Evolutionary conservation across 2,888 invertebrate species (phyloP), one percentile per base, ranked within the genome.

Genomic region (Lithophane semibrunnea): DNA sequence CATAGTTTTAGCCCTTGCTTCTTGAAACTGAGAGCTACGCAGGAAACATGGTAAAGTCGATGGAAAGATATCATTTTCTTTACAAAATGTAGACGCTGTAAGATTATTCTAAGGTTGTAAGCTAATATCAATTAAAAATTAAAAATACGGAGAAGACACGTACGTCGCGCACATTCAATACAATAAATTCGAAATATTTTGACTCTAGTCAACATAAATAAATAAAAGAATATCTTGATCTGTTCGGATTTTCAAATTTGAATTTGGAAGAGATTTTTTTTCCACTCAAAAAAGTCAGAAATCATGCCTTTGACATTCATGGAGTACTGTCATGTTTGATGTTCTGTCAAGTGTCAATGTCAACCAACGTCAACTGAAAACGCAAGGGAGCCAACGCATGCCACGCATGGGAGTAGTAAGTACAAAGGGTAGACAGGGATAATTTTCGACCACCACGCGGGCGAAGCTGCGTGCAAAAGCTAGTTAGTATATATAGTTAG

Each of bases 1-100:
- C 91, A 91, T 3, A 96, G 90, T 89, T 95, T 95, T 2, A 94
- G 66, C 5, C 95, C 95, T 86, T 94, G 94, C 82, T 95, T 96
- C 84, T 95, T 95, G 1, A 92, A 72, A 88, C 84, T 94, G 79
- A 84, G 90, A 58, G 89, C 74, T 29, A 92, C 87, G 74, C 88
- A 86, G 16, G 95, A 91, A 79, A 92, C 88, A 86, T 95, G 95
- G 85, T 93, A 96, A 82, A 94, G 86, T 72, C 96, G 92, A 3
- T 90, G 90, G 82, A 94, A 89, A 85, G 92, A 92, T 79, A 89
- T 90, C 89, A 91, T 91, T 83, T 83, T 86, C 9, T 71, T 56
- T 3, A 54, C 37, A 69, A 58, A 77, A 70, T 75, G 29, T 79
- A 69, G 47, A 69, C 70, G 63, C 12, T 54, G n/a, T 72, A 58